Conservation (phyloP, 2,113 vertebrate species). For the Cyanocitta stelleri region DNA sequence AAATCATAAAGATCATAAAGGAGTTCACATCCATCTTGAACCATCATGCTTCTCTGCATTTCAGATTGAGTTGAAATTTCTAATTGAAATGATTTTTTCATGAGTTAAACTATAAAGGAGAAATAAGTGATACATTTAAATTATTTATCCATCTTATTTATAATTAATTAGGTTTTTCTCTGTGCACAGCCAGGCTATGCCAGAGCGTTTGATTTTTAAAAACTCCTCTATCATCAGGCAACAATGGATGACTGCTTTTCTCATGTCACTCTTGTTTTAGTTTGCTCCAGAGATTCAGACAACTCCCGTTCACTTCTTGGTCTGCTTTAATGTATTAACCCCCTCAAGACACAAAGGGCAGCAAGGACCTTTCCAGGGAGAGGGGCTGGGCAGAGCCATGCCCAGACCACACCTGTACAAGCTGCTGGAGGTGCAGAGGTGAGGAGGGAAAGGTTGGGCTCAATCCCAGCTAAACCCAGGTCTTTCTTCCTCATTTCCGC, state of each 20-base stretch:
- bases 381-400: neutral
- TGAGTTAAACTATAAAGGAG: slow-evolving; percentile 85
- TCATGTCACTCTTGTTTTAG: slow-evolving; percentile 65
- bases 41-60: slow-evolving; percentile 63
- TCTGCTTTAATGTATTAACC: slow-evolving; percentile 56
- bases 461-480: neutral
- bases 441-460: neutral
- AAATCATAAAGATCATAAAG: slow-evolving; percentile 60
- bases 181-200: slow-evolving; percentile 63
- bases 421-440: neutral
- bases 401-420: neutral
- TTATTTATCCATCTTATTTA: slow-evolving; percentile 90
- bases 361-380: neutral
- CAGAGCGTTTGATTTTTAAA: slow-evolving; percentile 69
- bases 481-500: neutral
- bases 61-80: slow-evolving; percentile 81
- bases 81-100: slow-evolving; percentile 97
- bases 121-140: slow-evolving; percentile 92
- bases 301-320: slow-evolving; percentile 59
- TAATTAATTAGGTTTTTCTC: slow-evolving; percentile 84
- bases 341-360: neutral
- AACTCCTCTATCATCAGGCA: slow-evolving; percentile 62
- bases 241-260: slow-evolving; percentile 68
- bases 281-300: slow-evolving; percentile 48
- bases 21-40: slow-evolving; percentile 69